Percentiles rank a stretch among this genome's conserved stretches.
These are phyloP conservation scores for Tanypteryx hageni DNA, from an alignment of 2,888 invertebrate species.

Conservation along the genomic window DNA sequence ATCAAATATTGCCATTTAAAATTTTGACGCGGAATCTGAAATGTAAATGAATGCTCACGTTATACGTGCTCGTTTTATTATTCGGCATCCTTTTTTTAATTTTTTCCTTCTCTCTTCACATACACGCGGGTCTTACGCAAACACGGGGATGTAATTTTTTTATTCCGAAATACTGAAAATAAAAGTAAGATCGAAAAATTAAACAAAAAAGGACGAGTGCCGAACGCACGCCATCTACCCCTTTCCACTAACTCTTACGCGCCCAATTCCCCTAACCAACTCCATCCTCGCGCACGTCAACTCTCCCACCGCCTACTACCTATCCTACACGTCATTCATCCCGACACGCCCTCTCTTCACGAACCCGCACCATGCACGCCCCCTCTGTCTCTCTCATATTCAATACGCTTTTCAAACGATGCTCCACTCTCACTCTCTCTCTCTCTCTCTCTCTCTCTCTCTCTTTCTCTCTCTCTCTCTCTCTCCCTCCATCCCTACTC, in stretches of 20 bases:
- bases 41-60: conserved; percentile 39
- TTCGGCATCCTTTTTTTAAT: neutral
- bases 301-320: neutral
- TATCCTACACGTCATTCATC: neutral
- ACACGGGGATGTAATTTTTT: neutral
- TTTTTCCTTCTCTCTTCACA: neutral
- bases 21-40: conserved; percentile 62
- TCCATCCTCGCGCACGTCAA: neutral
- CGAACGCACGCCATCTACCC: conserved; percentile 1
- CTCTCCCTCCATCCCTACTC: too few species aligned
- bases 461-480: too few species aligned
- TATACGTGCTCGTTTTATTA: neutral
- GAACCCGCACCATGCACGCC: too few species aligned
- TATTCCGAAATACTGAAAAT: neutral
- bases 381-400: too few species aligned
- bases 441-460: too few species aligned
- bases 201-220: neutral
- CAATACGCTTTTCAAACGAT: too few species aligned
- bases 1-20: conserved; percentile 57
- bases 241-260: neutral
- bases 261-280: neutral
- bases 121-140: neutral
- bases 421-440: too few species aligned
- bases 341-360: too few species aligned
- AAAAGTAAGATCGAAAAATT: neutral